Evolutionary conservation across 1,140 invertebrate genomes (phyloP), one percentile per base, ranked within the genome.

Genomic region (Drosophila tani): DNA sequence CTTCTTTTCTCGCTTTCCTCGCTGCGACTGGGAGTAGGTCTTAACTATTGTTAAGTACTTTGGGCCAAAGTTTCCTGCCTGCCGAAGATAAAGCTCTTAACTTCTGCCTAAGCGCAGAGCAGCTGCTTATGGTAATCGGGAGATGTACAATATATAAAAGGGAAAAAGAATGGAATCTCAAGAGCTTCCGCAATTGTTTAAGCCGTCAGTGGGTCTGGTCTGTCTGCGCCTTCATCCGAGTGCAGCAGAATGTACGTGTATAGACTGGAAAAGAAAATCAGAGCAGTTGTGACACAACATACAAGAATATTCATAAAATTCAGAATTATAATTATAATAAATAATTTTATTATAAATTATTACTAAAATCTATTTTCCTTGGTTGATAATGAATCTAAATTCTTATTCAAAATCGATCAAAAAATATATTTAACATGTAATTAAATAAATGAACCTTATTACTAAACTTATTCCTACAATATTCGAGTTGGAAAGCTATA

Each of bases 41-140:
- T 78, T 69, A 78, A 78, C 84, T 88, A 81, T 83, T 81, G 84
- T 81, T 81, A 68, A 83, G 77, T 68, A 83, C 76, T 87, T 82
- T 67, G 51, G 35, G 40, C 59, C 58, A 62, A 83, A 85, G 57
- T 83, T 80, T 87, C 17, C 29, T 17, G 70, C 67, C 79, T 50
- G 51, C 47, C 68, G 57, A 77, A 83, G 83, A 83, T 83, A 88
- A 87, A 81, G 80, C 73, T 70, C 69, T 79, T 55, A 88, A 71
- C 60, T 78, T 78, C 62, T 80, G 35, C 7, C 47, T 65, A 62
- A 56, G 51, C 50, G 4, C 53, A 7, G 50, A 45, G 45, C 58
- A 70, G 76, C 64, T 79, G 76, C 53, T 76, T 79, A 74, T 75
- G 74, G 43, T 57, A 75, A 65, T 64, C 51, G 29, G 27, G 41